phyloP scores from a whole-genome alignment of 2,113 vertebrate genomes.

The Oenanthe melanoleuca region DNA sequence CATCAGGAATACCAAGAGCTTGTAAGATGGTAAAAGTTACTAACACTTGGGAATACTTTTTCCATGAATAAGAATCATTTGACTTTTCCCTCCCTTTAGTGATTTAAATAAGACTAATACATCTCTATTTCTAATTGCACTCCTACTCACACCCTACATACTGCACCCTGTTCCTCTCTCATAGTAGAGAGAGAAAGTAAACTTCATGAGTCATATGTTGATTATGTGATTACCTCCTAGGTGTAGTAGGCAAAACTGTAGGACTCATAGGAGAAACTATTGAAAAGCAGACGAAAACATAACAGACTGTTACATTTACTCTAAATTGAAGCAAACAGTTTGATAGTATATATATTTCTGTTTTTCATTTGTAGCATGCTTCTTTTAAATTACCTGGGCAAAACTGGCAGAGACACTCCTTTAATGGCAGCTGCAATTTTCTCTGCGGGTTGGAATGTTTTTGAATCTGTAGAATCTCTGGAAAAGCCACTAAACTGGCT shows the following conservation, averaged over 20 bases:
- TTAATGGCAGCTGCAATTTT: conserved; percentile 93
- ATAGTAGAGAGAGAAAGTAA: not conserved
- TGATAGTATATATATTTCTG: conserved; percentile 5
- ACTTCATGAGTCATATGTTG: not conserved
- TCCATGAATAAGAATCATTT: not conserved
- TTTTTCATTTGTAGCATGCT: conserved; percentile 87
- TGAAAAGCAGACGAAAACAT: not conserved
- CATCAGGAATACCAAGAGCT: not conserved
- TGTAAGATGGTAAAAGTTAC: not conserved
- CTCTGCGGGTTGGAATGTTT: conserved; percentile 97
- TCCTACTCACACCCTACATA: not conserved
- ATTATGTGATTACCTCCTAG: not conserved
- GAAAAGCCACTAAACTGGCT: conserved; percentile 96
- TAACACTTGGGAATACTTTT: not conserved
- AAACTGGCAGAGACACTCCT: conserved; percentile 87
- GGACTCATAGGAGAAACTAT: not conserved
- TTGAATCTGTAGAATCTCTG: conserved; percentile 91
- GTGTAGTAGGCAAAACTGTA: not conserved
- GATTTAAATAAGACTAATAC: not conserved
- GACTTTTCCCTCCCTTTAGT: not conserved
- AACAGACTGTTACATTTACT: not conserved
- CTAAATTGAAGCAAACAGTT: not conserved
- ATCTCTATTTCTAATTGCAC: not conserved
- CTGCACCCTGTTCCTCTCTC: not conserved
- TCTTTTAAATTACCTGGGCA: conserved; percentile 94